Conservation (phyloP, 2,888 invertebrate genomes). For the Hemaris fuciformis region DNA sequence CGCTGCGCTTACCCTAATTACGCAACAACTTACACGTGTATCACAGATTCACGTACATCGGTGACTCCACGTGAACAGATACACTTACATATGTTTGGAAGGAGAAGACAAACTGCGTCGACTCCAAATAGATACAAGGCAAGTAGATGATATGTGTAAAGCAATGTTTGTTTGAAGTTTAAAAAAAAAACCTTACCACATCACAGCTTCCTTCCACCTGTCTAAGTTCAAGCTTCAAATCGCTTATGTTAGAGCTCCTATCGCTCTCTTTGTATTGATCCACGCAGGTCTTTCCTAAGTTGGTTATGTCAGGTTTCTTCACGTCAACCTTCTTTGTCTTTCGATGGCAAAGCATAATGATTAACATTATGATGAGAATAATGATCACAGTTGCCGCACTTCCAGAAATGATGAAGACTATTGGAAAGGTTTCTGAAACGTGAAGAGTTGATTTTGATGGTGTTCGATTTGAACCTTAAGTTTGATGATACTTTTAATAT, state of each 20-base stretch:
- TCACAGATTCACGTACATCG: no score
- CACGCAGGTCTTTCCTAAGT: constrained; percentile 56
- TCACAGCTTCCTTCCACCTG: constrained; percentile 91
- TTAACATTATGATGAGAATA: constrained; percentile 89
- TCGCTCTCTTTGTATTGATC: constrained; percentile 87
- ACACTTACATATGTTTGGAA: no score
- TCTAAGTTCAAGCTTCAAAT: constrained; percentile 92
- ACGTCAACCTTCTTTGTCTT: constrained; percentile 78
- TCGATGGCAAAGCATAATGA: constrained; percentile 87
- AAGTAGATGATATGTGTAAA: no score
- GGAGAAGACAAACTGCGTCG: no score
- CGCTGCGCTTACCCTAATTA: no score
- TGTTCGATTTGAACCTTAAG: no score
- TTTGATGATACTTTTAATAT: no score
- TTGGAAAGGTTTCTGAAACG: constrained; percentile 86
- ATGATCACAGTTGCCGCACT: constrained; percentile 90
- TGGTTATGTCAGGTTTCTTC: constrained; percentile 80
- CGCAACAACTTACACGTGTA: no score
- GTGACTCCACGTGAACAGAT: no score
- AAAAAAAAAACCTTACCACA: constrained; percentile 68
- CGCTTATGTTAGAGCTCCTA: constrained; percentile 94
- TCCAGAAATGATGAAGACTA: constrained; percentile 87
- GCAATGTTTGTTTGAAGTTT: no score
- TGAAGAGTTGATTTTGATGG: neutral
- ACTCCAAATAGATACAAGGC: no score